phyloP scores from a whole-genome alignment of 2,888 invertebrate genomes.

The Philaethria dido region DNA sequence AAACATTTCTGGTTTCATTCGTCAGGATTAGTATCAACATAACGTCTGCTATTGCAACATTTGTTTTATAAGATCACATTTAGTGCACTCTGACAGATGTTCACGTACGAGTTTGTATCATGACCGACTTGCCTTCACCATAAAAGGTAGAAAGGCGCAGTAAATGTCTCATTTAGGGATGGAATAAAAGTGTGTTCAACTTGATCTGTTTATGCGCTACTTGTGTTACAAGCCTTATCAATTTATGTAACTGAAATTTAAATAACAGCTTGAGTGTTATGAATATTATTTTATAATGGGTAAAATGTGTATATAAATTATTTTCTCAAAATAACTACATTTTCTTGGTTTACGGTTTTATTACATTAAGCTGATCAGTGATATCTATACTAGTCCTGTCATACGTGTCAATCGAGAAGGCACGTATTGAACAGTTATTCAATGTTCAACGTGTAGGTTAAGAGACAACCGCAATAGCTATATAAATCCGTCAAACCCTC shows the following conservation, averaged over 20 bases:
- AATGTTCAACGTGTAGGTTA: conserved; percentile 41
- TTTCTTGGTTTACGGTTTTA: background rate
- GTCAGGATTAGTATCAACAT: conserved; percentile 7
- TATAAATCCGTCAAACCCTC: conserved; percentile 51
- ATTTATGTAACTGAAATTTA: background rate
- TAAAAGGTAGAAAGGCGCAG: conserved; percentile 43
- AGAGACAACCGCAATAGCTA: conserved; percentile 44
- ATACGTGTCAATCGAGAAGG: conserved; percentile 39
- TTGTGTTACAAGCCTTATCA: conserved; percentile 3
- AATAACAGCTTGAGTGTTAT: background rate
- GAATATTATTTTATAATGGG: background rate
- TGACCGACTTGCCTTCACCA: conserved; percentile 41
- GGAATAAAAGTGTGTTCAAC: conserved; percentile 28
- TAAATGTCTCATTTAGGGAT: conserved; percentile 43
- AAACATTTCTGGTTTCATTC: background rate
- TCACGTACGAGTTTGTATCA: conserved; percentile 40
- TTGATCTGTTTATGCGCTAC: conserved; percentile 9
- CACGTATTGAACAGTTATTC: conserved; percentile 42
- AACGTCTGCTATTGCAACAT: conserved; percentile 23
- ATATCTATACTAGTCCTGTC: conserved; percentile 2
- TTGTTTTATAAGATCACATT: conserved; percentile 25
- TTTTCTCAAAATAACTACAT: background rate
- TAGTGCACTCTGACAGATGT: conserved; percentile 41
- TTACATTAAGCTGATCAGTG: background rate
- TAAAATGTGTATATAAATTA: background rate